These are phyloP conservation scores for Druceiella hillmani DNA, from an alignment of 2,888 invertebrate genomes.

Conservation along the genomic window DNA sequence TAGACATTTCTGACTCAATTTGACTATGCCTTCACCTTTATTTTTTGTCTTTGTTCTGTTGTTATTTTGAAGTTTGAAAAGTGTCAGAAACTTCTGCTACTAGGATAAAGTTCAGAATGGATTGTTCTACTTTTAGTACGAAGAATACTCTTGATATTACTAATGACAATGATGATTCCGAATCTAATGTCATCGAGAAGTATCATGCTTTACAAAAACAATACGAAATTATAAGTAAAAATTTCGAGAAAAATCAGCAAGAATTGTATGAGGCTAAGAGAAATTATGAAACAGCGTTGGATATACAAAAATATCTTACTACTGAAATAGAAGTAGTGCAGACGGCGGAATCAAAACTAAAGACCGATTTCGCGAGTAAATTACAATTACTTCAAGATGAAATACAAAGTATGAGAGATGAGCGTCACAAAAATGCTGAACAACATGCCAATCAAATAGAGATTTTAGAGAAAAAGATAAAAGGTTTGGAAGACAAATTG, in stretches of 20 bases:
- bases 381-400: conserved; percentile 34
- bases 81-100: neutral
- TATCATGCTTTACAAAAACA: conserved; percentile 37
- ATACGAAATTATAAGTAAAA: conserved; percentile 35
- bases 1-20: no score
- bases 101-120: conserved; percentile 29
- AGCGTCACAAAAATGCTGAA: conserved; percentile 34
- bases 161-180: conserved; percentile 27
- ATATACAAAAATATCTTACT: conserved; percentile 41
- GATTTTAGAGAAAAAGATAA: conserved; percentile 34
- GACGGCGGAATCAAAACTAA: conserved; percentile 30
- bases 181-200: conserved; percentile 38
- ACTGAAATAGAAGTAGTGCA: conserved; percentile 42
- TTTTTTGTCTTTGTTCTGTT: no score
- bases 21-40: no score
- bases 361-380: neutral
- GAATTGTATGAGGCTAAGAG: conserved; percentile 42
- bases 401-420: conserved; percentile 34
- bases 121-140: conserved; percentile 45
- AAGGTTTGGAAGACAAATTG: conserved; percentile 36
- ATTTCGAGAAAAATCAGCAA: conserved; percentile 40
- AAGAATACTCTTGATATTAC: conserved; percentile 38
- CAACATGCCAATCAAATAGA: conserved; percentile 35
- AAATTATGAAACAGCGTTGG: conserved; percentile 42
- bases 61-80: no score